phyloP scores from a whole-genome alignment of 2,113 vertebrate genomes.

The Cryptotis parvus region DNA sequence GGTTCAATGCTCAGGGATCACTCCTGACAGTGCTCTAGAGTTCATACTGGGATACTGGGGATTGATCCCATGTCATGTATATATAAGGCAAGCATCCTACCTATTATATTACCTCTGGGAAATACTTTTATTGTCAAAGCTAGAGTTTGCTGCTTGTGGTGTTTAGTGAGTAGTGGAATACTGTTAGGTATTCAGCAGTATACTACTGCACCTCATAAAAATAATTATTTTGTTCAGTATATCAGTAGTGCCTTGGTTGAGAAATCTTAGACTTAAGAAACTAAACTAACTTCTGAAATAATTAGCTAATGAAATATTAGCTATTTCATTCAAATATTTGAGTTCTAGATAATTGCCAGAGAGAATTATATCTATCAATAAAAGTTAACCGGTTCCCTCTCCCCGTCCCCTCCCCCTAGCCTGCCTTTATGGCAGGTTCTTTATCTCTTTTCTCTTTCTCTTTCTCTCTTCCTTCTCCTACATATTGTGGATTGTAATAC shows the following conservation, averaged over 20 bases:
- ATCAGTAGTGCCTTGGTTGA: neutral
- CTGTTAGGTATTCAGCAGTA: neutral
- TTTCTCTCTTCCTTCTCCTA: no score
- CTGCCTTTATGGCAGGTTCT: no score
- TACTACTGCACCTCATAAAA: neutral
- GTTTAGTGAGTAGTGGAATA: neutral
- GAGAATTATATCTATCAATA: neutral
- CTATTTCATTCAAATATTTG: conserved; percentile 49
- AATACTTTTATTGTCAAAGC: neutral
- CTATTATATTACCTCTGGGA: neutral
- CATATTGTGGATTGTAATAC: no score
- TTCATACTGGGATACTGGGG: no score
- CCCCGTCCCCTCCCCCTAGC: no score
- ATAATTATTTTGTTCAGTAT: neutral
- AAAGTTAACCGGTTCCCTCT: neutral
- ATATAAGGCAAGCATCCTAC: no score
- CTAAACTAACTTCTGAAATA: neutral
- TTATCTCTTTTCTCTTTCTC: no score
- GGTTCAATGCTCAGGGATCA: no score
- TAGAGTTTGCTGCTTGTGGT: neutral
- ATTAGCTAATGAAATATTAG: neutral
- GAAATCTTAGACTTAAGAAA: conserved; percentile 13
- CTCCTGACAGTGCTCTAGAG: no score
- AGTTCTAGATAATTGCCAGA: neutral
- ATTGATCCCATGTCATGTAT: no score